A percentile compares a stretch with the other conserved stretches of the same genome.
Evolutionary conservation across 2,797 vertebrate genomes (phyloP).

Genomic region (Sebastes glaucus): DNA sequence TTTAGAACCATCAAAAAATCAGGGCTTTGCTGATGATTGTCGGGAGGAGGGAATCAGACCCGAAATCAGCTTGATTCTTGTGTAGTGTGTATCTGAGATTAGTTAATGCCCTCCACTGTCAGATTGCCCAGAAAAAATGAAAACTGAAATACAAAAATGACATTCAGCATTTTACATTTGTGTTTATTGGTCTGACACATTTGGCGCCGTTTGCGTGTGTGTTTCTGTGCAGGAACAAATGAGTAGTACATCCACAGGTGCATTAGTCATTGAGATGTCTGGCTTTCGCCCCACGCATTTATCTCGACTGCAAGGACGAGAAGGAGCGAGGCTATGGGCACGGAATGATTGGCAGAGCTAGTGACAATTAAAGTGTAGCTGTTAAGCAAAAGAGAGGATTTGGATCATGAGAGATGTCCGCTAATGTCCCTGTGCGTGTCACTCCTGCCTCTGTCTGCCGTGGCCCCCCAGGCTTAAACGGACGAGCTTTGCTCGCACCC

Average conservation of each 20-base stretch:
- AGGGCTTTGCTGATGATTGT: too few relatives aligned
- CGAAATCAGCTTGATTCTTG: too few relatives aligned
- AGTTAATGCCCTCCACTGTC: not conserved
- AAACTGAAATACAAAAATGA: constrained; percentile 5
- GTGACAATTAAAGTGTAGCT: constrained; percentile 73
- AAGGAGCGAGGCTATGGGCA: not conserved
- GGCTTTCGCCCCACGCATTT: constrained; percentile 36
- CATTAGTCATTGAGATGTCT: constrained; percentile 48
- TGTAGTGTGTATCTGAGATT: too few relatives aligned
- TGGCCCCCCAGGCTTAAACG: constrained; percentile 63
- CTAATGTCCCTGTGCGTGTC: constrained; percentile 53
- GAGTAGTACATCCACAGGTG: constrained; percentile 28
- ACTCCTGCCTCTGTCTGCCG: constrained; percentile 26
- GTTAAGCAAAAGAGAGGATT: constrained; percentile 71
- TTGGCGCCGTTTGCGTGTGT: not conserved
- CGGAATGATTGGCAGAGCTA: constrained; percentile 62
- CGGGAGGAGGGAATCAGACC: too few relatives aligned
- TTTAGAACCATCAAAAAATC: too few relatives aligned
- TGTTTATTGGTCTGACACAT: not conserved
- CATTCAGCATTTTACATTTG: not conserved
- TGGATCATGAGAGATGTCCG: constrained; percentile 63
- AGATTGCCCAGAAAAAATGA: not conserved
- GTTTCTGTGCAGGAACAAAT: not conserved
- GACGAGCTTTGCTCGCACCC: constrained; percentile 41
- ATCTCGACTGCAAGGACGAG: constrained; percentile 50